Evolutionary conservation across 2,797 vertebrate species (phyloP), one percentile per base, ranked within the genome.

Genomic region (Propithecus deckenii): DNA sequence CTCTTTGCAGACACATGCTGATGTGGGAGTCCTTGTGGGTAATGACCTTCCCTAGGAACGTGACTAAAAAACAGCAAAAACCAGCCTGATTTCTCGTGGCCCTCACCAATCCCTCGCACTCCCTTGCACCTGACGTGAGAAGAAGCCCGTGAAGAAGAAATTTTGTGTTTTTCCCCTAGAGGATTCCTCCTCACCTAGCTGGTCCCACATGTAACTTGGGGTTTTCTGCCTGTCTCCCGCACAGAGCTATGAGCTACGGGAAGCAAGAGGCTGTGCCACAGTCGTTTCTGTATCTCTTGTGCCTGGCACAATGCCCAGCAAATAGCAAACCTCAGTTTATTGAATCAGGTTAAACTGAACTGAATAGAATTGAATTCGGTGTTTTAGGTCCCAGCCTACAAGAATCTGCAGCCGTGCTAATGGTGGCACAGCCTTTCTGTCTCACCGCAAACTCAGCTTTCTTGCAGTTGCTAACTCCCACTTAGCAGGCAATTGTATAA

Each of bases 401-500:
- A 81, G 67, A 65, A 84, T 61, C 50, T 59, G 86, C 3, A 61
- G 22, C 35, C 11, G 23, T 85, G 67, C 46, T n/a, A 20, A 89
- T 6, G 63, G 17, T 30, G 59, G 38, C 81, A 25, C 15, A 41
- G 55, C 38, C 71, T 41, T 81, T 93, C 20, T 61, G 81, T 83
- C 48, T 86, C 41, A 7, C 18, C 23, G 46, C 84, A 94, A 75
- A 90, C 22, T 67, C 80, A 84, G 81, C 52, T 94, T 75, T 65
- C 59, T 94, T 94, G 85, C 71, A 50, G 20, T 43, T 50, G 48
- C 91, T 86, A 74, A 87, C 78, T 95, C 63, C 67, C 63, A 75
- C 55, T 96, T 97, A 92, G 32, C 46, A 92, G 72, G 78, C 61
- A 91, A 63, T 79, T 86, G 59, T 55, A 35, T n/a, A 87, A 74